Evolutionary conservation across 2,113 vertebrate genomes (phyloP).

Genomic region (Corythornis madagascariensis): DNA sequence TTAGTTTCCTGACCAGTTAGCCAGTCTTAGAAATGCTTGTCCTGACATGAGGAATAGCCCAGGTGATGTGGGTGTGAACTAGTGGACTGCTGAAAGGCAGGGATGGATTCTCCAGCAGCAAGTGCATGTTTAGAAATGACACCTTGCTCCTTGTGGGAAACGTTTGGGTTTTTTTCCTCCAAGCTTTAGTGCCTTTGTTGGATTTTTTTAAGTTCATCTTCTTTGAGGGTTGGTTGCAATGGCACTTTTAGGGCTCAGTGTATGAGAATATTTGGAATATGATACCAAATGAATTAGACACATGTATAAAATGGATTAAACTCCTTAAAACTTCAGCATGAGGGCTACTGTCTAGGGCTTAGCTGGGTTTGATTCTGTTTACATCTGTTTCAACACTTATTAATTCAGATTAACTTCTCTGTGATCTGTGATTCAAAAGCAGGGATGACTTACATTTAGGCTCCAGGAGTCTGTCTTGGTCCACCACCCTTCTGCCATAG

Average conservation of each 20-base stretch:
- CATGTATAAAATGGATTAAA: neutral
- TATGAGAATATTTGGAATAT: neutral
- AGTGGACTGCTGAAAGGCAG: neutral
- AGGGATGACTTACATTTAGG: neutral
- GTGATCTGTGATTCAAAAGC: neutral
- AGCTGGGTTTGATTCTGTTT: neutral
- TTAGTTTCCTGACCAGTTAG: neutral
- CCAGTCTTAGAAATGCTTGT: neutral
- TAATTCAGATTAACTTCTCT: neutral
- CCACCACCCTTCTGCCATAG: neutral
- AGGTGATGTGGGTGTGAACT: neutral
- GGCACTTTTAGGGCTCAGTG: neutral
- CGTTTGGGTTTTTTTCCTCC: neutral
- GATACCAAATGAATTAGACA: neutral
- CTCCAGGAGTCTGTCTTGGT: neutral
- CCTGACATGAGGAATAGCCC: neutral
- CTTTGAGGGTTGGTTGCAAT: neutral
- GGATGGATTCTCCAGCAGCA: neutral
- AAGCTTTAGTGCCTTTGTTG: neutral
- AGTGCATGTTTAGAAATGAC: neutral
- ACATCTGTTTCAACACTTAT: neutral
- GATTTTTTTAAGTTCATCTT: neutral
- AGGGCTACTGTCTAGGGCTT: neutral
- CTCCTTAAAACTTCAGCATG: neutral
- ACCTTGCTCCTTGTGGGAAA: neutral